These are phyloP conservation scores for Pammene aurita DNA, from an alignment of 2,888 invertebrate species.

Conservation along the genomic window DNA sequence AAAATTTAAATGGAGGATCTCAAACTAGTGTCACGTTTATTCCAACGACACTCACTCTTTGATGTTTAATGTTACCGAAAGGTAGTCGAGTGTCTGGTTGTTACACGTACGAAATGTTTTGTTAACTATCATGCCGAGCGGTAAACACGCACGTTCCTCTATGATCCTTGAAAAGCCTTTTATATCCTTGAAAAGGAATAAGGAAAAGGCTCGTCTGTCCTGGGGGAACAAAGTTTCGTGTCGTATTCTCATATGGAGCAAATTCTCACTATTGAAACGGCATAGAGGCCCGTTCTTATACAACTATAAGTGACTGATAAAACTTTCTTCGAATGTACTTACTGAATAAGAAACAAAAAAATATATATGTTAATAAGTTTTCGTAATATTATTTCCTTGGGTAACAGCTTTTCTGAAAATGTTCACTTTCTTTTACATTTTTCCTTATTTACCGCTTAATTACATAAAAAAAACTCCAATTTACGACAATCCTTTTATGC, in stretches of 20 bases:
- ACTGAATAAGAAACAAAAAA: neutral
- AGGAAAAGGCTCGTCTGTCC: constrained; percentile 53
- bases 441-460: constrained; percentile 69
- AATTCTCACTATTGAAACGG: constrained; percentile 45
- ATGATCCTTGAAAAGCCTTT: constrained; percentile 53
- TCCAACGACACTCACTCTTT: constrained; percentile 3
- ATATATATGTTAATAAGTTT: neutral
- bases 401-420: neutral
- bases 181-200: constrained; percentile 53
- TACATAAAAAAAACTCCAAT: constrained; percentile 72
- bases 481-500: constrained; percentile 72
- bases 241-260: constrained; percentile 51
- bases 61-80: constrained; percentile 15
- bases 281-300: constrained; percentile 37
- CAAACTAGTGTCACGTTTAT: constrained; percentile 20
- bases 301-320: constrained; percentile 26
- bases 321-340: constrained; percentile 2
- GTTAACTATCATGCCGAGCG: constrained; percentile 46
- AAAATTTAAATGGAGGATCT: constrained; percentile 4
- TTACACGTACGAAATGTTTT: constrained; percentile 46
- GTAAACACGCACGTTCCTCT: constrained; percentile 48
- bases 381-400: neutral
- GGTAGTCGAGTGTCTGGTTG: constrained; percentile 10
- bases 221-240: constrained; percentile 52
- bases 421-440: constrained; percentile 45